Base-by-base conservation (phyloP, 1,140 invertebrate genomes). In the Ostrea denselamellosa region DNA sequence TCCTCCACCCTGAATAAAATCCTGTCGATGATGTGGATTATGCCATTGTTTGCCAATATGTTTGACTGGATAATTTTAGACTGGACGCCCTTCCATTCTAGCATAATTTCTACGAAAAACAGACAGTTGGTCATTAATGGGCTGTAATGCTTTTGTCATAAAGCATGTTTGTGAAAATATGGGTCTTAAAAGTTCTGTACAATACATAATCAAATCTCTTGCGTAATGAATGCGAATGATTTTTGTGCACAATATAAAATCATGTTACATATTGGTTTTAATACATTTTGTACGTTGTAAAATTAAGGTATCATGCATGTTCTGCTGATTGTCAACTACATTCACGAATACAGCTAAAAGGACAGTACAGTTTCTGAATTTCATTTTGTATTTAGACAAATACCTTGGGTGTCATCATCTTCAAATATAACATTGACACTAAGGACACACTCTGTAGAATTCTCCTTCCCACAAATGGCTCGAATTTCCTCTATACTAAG, bases 21-120 rank as follows among this genome's bases (percentile, higher is more conserved):
- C 62, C 87, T 86, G 82, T 92, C 90, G 22, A 91, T 77, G 8
- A 92, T 87, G 68, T 92, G 91, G n/a, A 92, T 90, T 5, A 92
- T 88, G 14, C 91, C 91, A 84, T 92, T 92, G 34, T 86, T 89
- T 54, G 90, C 87, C 65, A 91, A 65, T 65, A 92, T 91, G 85
- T 92, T 90, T 9, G 89, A 71, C 85, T 87, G 87, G 10, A 88
- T 58, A 7, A 92, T 88, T 81, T 87, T 89, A 1, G 91, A 87
- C 56, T 88, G 77, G 10, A 90, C 87, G 3, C 81, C 85, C 51
- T 90, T 87, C 91, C 91, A 92, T 28, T 71, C 51, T 7, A 92
- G 54, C 56, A 89, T 89, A 25, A 87, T 86, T 68, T 83, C 91
- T 91, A 87, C 19, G 89, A 89, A 58, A 53, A 88, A 58, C 83